phyloP scores from a whole-genome alignment of 2,797 vertebrate genomes.

The Acrocephalus scirpaceus region DNA sequence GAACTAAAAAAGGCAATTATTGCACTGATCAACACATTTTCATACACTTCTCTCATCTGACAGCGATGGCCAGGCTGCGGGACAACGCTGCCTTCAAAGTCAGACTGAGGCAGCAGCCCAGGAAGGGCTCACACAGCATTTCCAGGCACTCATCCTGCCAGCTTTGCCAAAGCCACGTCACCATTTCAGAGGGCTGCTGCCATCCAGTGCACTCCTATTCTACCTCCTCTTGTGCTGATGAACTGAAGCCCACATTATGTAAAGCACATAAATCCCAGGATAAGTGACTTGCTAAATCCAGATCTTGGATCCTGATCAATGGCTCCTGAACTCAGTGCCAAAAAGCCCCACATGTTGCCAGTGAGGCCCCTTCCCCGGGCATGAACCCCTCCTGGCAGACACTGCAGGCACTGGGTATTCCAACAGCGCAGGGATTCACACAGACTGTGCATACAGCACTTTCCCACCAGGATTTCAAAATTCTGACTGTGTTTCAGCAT shows the following conservation, averaged over 20 bases:
- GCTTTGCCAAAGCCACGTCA: fast-evolving
- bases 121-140: background rate
- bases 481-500: background rate
- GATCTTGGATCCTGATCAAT: background rate
- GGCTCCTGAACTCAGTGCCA: background rate
- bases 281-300: background rate
- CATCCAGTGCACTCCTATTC: background rate
- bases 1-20: background rate
- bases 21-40: background rate
- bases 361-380: background rate
- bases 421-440: background rate
- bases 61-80: background rate
- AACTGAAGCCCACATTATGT: background rate
- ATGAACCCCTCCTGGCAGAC: background rate
- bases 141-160: background rate
- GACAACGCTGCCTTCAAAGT: fast-evolving
- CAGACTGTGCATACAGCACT: background rate
- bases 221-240: background rate
- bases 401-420: fast-evolving
- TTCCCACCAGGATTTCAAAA: background rate
- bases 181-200: background rate
- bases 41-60: background rate
- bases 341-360: fast-evolving
- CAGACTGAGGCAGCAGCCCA: background rate
- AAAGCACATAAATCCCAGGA: background rate